Percentiles rank a stretch among this genome's conserved stretches.
These are phyloP conservation scores for Cryptotermes secundus DNA, from an alignment of 1,140 invertebrate species.

Conservation along the genomic window DNA sequence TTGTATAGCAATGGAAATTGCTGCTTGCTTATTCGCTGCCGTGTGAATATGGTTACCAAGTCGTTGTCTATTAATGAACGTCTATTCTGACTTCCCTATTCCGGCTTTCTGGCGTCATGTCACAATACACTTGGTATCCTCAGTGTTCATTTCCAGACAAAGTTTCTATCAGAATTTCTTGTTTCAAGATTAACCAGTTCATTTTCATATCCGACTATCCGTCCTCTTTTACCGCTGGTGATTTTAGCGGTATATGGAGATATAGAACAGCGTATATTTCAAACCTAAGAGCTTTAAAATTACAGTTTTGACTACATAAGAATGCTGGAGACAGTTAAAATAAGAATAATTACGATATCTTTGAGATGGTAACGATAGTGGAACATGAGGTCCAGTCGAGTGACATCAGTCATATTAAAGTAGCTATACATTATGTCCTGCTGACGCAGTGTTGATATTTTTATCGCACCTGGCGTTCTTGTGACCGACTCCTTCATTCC, in stretches of 20 bases:
- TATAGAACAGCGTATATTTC: background rate
- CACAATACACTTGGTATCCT: too few relatives aligned
- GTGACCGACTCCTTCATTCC: background rate
- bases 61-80: too few relatives aligned
- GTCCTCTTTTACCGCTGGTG: background rate
- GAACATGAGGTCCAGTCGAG: background rate
- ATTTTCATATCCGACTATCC: background rate
- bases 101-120: too few relatives aligned
- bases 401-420: constrained; percentile 3
- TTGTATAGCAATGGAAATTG: too few relatives aligned
- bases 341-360: background rate
- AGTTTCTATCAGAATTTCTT: too few relatives aligned
- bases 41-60: too few relatives aligned
- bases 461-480: constrained; percentile 5
- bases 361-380: background rate
- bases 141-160: too few relatives aligned
- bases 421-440: background rate
- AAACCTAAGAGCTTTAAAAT: background rate
- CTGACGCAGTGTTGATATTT: constrained; percentile 9
- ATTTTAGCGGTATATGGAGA: background rate
- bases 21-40: too few relatives aligned
- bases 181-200: background rate
- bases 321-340: background rate
- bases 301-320: background rate
- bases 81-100: too few relatives aligned